phyloP scores from a whole-genome alignment of 2,113 vertebrate genomes.

The Junco hyemalis region DNA sequence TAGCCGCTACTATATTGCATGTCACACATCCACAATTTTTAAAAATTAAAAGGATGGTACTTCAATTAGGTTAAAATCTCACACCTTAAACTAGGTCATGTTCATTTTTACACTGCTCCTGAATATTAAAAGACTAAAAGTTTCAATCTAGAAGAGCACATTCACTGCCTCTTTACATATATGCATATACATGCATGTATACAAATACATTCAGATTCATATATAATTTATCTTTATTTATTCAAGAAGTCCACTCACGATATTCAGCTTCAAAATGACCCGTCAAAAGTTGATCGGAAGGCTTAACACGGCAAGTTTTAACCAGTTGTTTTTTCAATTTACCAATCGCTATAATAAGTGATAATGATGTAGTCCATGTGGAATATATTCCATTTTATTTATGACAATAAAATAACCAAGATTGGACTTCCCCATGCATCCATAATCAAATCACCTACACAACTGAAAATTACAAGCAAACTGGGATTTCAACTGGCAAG shows the following conservation, averaged over 20 bases:
- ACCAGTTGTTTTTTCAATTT: background rate
- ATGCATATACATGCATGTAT: no score
- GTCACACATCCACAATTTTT: background rate
- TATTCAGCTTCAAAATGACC: background rate
- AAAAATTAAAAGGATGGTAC: background rate
- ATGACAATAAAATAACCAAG: background rate
- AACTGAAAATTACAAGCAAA: background rate
- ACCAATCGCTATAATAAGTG: background rate
- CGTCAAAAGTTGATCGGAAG: background rate
- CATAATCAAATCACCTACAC: background rate
- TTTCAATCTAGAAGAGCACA: background rate
- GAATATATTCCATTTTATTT: background rate
- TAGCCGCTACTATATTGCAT: background rate
- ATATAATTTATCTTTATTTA: background rate
- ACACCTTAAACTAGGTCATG: background rate
- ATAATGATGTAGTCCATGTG: background rate
- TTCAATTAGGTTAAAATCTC: background rate
- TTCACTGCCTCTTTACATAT: background rate
- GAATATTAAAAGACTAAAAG: background rate
- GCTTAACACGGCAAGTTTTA: background rate
- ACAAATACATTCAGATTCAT: background rate
- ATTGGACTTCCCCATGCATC: background rate
- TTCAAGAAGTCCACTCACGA: background rate
- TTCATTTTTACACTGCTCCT: background rate
- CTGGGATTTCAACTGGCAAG: background rate